Evolutionary conservation across 2,113 vertebrate species (phyloP).

Genomic region (Chaetodon trifascialis): DNA sequence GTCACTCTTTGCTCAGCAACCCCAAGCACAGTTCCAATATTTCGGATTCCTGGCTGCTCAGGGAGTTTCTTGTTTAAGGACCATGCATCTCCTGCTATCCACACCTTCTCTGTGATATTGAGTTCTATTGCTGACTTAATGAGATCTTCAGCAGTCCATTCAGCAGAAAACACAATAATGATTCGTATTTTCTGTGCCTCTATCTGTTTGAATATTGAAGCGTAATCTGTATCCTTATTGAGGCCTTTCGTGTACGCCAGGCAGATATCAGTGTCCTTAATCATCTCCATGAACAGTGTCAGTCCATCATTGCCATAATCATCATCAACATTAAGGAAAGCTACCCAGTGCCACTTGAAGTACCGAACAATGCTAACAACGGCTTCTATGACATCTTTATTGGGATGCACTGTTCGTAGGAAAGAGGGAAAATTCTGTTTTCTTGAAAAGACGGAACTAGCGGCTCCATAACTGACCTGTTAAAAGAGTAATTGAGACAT

Average conservation of each 20-base stretch:
- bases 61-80: conserved; percentile 71
- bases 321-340: conserved; percentile 79
- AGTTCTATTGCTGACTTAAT: conserved; percentile 81
- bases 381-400: conserved; percentile 81
- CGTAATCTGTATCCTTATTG: not conserved
- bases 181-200: conserved; percentile 58
- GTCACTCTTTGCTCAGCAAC: conserved; percentile 68
- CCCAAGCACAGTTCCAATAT: conserved; percentile 84
- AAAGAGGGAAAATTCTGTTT: conserved; percentile 87
- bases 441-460: conserved; percentile 72
- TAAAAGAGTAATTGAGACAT: conserved; percentile 1
- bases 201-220: conserved; percentile 71
- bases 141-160: conserved; percentile 42
- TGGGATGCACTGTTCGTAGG: conserved; percentile 86
- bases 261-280: conserved; percentile 68
- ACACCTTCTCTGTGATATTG: conserved; percentile 86
- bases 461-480: conserved; percentile 88
- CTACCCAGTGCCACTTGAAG: conserved; percentile 90
- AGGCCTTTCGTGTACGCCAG: conserved; percentile 83
- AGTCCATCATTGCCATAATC: conserved; percentile 76
- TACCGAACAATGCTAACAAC: conserved; percentile 80
- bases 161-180: conserved; percentile 75
- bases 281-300: conserved; percentile 70
- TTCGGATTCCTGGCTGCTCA: conserved; percentile 74
- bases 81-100: conserved; percentile 89